Percentiles rank a stretch among this genome's conserved stretches.
Conservation (phyloP, 2,888 invertebrate species). For the Nemurella pictetii region DNA sequence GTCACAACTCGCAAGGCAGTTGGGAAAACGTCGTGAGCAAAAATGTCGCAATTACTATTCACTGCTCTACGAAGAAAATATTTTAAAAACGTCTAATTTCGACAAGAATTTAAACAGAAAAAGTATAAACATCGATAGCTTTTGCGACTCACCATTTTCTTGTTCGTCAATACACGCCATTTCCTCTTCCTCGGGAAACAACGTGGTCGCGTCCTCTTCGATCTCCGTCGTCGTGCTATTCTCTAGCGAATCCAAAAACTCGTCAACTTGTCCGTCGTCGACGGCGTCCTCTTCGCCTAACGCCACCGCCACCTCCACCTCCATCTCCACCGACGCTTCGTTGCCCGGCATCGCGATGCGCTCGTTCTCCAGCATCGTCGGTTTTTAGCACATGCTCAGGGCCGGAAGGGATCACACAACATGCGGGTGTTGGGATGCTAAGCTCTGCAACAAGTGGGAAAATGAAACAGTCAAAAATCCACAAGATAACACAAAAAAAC, state of each 20-base stretch:
- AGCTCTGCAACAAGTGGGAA: constrained; percentile 14
- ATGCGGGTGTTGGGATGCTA: neutral
- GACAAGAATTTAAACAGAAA: too few species aligned
- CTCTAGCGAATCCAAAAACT: neutral
- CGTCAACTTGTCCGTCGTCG: neutral
- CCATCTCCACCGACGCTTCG: neutral
- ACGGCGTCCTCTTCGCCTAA: neutral
- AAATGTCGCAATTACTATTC: too few species aligned
- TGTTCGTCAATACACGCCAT: neutral
- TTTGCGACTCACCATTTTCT: neutral
- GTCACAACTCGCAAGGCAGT: too few species aligned
- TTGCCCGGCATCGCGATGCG: neutral
- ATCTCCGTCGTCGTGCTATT: neutral
- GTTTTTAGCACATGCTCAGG: constrained; percentile 6
- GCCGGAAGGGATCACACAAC: constrained; percentile 2
- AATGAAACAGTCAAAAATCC: neutral
- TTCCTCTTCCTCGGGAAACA: neutral
- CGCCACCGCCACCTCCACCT: neutral
- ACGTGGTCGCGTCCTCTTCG: neutral
- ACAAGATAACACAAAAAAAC: neutral
- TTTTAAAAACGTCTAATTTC: too few species aligned
- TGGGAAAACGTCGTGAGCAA: too few species aligned
- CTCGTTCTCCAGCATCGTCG: neutral
- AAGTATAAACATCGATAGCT: too few species aligned
- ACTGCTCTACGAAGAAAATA: too few species aligned